Base-by-base conservation (phyloP, 2,113 vertebrate genomes). In the Suncus etruscus region DNA sequence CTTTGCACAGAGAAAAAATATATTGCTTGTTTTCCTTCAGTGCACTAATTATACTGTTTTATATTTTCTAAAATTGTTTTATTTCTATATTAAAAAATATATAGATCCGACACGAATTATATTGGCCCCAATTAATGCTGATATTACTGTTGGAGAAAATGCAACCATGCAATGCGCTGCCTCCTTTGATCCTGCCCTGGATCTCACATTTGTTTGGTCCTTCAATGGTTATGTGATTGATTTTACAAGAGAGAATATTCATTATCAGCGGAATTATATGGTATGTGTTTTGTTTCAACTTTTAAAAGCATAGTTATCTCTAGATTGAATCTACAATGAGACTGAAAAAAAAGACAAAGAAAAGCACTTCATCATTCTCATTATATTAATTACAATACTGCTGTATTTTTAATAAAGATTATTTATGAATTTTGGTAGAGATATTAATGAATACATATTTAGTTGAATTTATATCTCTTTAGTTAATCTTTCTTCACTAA, bases 201-300 rank as follows among this genome's bases (percentile, higher is more conserved):
- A 99, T 95, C 98, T 99, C 96, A 98, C 99, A 10, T 99, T 99
- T 95, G 98, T 99, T 94, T 99, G 99, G 99, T 98, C 99, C 86
- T 97, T 99, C 84, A 99, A 99, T 69, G 98, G 98, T 87, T 98
- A 98, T 45, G 97, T 98, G 94, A 98, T 99, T 70, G 99, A 99
- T 96, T 98, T 99, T 77, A 98, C 98, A 96, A 98, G 97, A 94
- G 98, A 99, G 8, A 96, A 97, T 0, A 97, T 97, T 12, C 98
- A 99, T 94, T 99, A 99, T 91, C 98, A 99, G 94, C 98, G 98
- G 87, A 97, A 97, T 94, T 97, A 96, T 66, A 98, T 98, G 97
- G 99, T 99, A 97, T 2, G 98, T 98, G 86, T 94, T 54, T 76
- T 61, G 27, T 74, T 78, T 86, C 32, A 58, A 78, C 29, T 25